Evolutionary conservation across 2,888 invertebrate species (phyloP), one percentile per base, ranked within the genome.

Genomic region (Pachycephus smyrnensis): DNA sequence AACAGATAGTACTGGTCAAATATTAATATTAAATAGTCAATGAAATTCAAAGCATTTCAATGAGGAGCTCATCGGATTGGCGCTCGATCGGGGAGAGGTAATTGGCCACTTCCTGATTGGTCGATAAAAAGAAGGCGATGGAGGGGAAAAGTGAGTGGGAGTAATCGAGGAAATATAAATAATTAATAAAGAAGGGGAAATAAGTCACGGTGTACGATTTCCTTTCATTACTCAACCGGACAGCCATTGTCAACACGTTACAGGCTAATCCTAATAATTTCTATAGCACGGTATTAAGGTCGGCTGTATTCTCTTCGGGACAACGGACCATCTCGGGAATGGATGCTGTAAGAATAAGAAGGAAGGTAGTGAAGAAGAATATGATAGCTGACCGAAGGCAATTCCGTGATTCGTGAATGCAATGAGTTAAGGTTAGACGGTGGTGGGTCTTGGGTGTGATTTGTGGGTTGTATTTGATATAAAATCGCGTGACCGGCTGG

Each of bases 401-500:
- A 55, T 55, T 55, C 55, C 55, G 55, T 23, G 55, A 15, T 23
- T 55, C 23, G 55, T 55, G 55, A 55, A 55, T 55, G 55, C 55
- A 55, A 9, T 9, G 55, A 55, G 55, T 23, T 23, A 55, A 55
- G 55, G 55, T 55, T 23, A 23, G 23, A 55, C 55, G 55, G 9
- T 40, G n/a, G n/a, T 9, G 55, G 55, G 55, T 55, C 55, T 55
- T 9, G 15, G 55, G 23, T 55, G 55, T 55, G 55, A 55, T 55
- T 55, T 55, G 55, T 55, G 23, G 55, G 55, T 23, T 55, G 55
- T 55, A 55, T 82, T 83, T 82, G 84, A 83, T 79, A 84, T 82
- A 84, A 85, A 84, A 88, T 91, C 85, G 91, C 91, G 91, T 91
- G 91, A 90, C 90, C 78, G 84, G 80, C 88, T 86, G 80, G 89